phyloP scores from a whole-genome alignment of 1,140 invertebrate genomes.

The Heliconius melpomene region DNA sequence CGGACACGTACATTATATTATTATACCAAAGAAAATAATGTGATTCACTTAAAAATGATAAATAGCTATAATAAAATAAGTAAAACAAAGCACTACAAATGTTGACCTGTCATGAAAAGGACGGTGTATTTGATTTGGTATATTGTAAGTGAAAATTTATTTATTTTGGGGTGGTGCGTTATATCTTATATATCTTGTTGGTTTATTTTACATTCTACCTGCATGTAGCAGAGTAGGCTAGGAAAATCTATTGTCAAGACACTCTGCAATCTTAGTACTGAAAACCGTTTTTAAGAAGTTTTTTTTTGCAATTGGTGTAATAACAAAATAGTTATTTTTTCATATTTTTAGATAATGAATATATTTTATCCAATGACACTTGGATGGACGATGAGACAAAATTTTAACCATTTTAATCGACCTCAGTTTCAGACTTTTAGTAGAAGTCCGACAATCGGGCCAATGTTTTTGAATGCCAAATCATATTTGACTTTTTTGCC shows the following conservation, averaged over 20 bases:
- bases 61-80: background rate
- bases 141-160: background rate
- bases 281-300: no score
- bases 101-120: background rate
- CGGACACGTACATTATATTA: background rate
- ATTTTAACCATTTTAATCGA: background rate
- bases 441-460: background rate
- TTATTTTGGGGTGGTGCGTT: background rate
- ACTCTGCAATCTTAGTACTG: no score
- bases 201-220: no score
- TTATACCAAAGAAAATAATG: background rate
- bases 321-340: background rate
- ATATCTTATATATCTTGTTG: background rate
- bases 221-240: no score
- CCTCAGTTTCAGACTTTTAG: background rate
- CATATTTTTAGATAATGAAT: background rate
- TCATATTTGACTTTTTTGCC: background rate
- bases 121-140: background rate
- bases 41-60: slow-evolving; percentile 10
- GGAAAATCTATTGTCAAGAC: no score
- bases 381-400: background rate
- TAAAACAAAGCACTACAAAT: background rate
- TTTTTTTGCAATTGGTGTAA: no score
- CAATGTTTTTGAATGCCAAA: background rate
- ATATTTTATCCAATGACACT: background rate